A percentile compares a stretch with the other conserved stretches of the same genome.
These are phyloP conservation scores for Coleophora deauratella DNA, from an alignment of 2,888 invertebrate species.

Conservation along the genomic window DNA sequence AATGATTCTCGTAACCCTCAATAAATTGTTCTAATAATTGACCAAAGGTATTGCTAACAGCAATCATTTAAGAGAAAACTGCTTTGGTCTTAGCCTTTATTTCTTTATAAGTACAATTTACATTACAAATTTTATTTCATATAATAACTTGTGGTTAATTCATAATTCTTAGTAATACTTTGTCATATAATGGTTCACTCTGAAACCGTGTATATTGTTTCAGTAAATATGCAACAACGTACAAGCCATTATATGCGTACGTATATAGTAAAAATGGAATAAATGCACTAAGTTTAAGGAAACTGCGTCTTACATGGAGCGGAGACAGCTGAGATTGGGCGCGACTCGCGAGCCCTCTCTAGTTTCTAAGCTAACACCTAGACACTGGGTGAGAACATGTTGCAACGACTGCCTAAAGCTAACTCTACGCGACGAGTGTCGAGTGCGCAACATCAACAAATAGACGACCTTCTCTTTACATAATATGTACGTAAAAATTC, in stretches of 20 bases:
- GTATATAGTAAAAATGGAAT: constrained; percentile 31
- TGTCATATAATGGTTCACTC: constrained; percentile 14
- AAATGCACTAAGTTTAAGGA: constrained; percentile 44
- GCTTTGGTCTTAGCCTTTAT: constrained; percentile 63
- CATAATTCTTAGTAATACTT: no score
- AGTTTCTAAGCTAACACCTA: constrained; percentile 57
- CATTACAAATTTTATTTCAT: constrained; percentile 37
- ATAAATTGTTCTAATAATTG: constrained; percentile 69
- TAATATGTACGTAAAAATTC: constrained; percentile 23
- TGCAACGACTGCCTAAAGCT: constrained; percentile 39
- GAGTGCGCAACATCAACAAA: constrained; percentile 54
- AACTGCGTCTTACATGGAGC: constrained; percentile 36
- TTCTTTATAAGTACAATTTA: constrained; percentile 44
- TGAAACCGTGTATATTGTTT: constrained; percentile 34
- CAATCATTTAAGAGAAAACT: constrained; percentile 55
- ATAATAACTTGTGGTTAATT: constrained; percentile 25
- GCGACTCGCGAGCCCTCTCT: no score
- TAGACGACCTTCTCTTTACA: constrained; percentile 31
- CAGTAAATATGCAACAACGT: constrained; percentile 42
- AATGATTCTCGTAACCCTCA: constrained; percentile 35
- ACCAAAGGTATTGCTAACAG: constrained; percentile 69
- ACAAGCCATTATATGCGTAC: constrained; percentile 37
- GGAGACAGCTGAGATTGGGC: constrained; percentile 38
- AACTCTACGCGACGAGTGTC: constrained; percentile 49
- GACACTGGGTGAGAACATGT: constrained; percentile 49